These are phyloP conservation scores for Botia kubotai DNA, from an alignment of 2,797 vertebrate species.

Conservation along the genomic window DNA sequence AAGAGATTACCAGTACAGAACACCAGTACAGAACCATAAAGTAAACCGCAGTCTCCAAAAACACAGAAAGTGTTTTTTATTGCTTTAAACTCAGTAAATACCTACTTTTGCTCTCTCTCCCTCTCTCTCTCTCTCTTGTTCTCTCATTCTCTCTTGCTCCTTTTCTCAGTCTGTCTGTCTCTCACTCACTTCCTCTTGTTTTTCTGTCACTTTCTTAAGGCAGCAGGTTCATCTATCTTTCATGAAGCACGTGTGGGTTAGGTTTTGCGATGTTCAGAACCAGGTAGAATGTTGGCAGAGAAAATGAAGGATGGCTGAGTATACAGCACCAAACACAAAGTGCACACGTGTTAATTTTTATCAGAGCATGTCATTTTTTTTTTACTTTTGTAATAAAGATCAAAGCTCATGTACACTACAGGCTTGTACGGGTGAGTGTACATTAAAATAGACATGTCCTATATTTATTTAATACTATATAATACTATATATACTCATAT, in stretches of 20 bases:
- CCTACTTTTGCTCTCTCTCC: neutral
- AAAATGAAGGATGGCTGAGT: neutral
- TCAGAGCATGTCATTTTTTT: too few species aligned
- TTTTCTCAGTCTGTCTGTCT: neutral
- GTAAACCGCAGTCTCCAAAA: constrained; percentile 6
- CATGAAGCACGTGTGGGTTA: neutral
- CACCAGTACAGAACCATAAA: constrained; percentile 22
- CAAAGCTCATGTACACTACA: too few species aligned
- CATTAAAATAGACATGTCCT: too few species aligned
- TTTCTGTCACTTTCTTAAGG: neutral
- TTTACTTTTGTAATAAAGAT: neutral
- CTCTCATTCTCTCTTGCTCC: too few species aligned
- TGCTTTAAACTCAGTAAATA: constrained; percentile 21
- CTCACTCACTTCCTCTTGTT: neutral
- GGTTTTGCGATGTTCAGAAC: constrained; percentile 2
- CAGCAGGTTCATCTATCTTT: neutral
- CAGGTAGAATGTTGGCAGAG: neutral
- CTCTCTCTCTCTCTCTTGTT: neutral
- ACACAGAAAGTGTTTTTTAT: neutral
- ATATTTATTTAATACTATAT: too few species aligned
- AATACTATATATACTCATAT: too few species aligned
- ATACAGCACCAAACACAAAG: neutral
- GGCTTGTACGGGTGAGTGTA: too few species aligned
- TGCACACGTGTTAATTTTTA: too few species aligned
- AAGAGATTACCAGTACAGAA: neutral